Percentiles rank a stretch among this genome's conserved stretches.
Evolutionary conservation across 2,113 vertebrate species (phyloP).

Genomic region (Silurus glanis): DNA sequence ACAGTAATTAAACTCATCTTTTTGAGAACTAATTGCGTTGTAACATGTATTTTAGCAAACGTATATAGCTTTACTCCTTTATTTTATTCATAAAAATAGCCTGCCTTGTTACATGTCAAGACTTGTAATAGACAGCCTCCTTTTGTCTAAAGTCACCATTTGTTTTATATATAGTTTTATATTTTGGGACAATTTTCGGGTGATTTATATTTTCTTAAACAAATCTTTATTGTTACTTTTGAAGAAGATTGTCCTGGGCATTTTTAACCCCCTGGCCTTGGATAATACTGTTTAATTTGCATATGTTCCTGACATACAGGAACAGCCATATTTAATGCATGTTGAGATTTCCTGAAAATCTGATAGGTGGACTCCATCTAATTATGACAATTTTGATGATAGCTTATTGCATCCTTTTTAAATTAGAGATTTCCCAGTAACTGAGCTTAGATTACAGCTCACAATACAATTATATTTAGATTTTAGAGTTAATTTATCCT

Average conservation of each 20-base stretch:
- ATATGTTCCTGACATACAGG: neutral
- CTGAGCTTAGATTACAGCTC: neutral
- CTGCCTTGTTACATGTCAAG: neutral
- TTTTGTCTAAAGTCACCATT: neutral
- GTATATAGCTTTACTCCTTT: neutral
- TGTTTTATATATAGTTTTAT: neutral
- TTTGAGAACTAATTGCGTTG: too few relatives aligned
- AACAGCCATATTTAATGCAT: neutral
- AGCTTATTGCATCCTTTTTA: neutral
- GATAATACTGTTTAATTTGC: neutral
- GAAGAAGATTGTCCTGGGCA: neutral
- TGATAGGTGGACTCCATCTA: neutral
- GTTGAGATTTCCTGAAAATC: neutral
- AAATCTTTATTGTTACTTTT: neutral
- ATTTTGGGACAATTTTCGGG: neutral
- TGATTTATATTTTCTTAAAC: neutral
- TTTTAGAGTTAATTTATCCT: neutral
- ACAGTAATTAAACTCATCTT: too few relatives aligned
- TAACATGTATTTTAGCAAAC: neutral
- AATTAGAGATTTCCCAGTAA: neutral
- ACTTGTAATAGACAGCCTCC: neutral
- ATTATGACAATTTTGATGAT: neutral
- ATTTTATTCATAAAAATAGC: neutral
- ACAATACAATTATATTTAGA: neutral
- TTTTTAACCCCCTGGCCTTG: neutral